Conservation (phyloP, 2,797 vertebrate species). For the Buceros bicornis region DNA sequence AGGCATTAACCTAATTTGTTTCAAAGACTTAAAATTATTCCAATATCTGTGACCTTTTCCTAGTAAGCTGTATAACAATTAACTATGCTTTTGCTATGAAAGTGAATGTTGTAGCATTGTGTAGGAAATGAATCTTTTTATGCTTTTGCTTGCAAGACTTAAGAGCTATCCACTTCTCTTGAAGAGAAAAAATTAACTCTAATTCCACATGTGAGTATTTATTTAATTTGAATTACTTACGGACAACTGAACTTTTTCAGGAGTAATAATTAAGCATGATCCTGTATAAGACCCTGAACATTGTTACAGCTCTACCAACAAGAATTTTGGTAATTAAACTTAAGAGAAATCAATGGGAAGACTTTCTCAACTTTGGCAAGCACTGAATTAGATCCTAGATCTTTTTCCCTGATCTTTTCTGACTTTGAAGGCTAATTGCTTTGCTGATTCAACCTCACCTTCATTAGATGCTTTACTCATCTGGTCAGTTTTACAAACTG, state of each 20-base stretch:
- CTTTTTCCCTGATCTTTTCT: not conserved
- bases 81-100: not conserved
- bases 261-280: not conserved
- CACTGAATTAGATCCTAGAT: not conserved
- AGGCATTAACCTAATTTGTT: not conserved
- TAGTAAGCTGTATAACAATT: not conserved
- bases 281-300: not conserved
- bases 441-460: not conserved
- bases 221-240: not conserved
- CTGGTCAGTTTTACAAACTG: not conserved
- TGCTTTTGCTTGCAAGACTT: conserved; percentile 28
- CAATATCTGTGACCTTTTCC: not conserved
- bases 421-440: not conserved
- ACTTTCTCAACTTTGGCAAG: not conserved
- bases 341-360: not conserved
- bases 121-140: not conserved
- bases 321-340: not conserved
- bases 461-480: not conserved
- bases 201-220: not conserved
- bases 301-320: not conserved
- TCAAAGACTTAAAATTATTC: not conserved
- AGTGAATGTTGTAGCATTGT: not conserved
- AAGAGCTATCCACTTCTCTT: not conserved
- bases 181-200: not conserved
- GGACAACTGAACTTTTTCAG: not conserved